phyloP scores from a whole-genome alignment of 2,888 invertebrate species.

The Allophyes oxyacanthae region DNA sequence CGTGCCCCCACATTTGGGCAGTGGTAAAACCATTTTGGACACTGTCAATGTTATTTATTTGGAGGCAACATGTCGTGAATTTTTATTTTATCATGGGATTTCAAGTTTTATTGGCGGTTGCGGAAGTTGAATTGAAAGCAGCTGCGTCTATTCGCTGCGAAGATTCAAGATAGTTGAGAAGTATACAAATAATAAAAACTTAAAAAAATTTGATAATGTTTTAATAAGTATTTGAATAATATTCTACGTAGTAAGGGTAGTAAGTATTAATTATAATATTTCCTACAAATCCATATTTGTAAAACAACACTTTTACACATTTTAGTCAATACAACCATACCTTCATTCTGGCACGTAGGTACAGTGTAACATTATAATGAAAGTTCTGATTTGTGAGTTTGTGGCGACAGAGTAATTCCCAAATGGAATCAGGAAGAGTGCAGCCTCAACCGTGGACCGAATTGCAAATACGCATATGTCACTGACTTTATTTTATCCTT shows the following conservation, averaged over 20 bases:
- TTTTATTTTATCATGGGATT: conserved; percentile 86
- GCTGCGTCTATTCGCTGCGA: conserved; percentile 46
- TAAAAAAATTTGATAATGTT: no score
- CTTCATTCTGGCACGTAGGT: conserved; percentile 19
- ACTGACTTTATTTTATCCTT: conserved; percentile 76
- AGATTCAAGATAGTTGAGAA: conserved; percentile 17
- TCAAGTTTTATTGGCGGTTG: conserved; percentile 82
- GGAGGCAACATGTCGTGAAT: conserved; percentile 83
- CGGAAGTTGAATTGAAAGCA: conserved; percentile 67
- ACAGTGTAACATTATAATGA: conserved; percentile 72
- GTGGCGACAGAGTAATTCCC: conserved; percentile 86
- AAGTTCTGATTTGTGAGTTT: conserved; percentile 86
- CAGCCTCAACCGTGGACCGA: conserved; percentile 80
- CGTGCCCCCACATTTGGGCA: conserved; percentile 74
- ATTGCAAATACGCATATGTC: conserved; percentile 86
- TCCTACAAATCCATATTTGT: no score
- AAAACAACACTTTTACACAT: no score
- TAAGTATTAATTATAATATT: no score
- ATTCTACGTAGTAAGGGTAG: no score
- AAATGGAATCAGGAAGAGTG: conserved; percentile 88
- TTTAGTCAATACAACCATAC: conserved; percentile 4
- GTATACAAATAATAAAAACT: no score
- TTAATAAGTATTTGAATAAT: no score
- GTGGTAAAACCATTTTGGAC: conserved; percentile 82
- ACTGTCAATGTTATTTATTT: conserved; percentile 89